Conservation (phyloP, 1,140 invertebrate genomes). For the Procambarus virginalis region DNA sequence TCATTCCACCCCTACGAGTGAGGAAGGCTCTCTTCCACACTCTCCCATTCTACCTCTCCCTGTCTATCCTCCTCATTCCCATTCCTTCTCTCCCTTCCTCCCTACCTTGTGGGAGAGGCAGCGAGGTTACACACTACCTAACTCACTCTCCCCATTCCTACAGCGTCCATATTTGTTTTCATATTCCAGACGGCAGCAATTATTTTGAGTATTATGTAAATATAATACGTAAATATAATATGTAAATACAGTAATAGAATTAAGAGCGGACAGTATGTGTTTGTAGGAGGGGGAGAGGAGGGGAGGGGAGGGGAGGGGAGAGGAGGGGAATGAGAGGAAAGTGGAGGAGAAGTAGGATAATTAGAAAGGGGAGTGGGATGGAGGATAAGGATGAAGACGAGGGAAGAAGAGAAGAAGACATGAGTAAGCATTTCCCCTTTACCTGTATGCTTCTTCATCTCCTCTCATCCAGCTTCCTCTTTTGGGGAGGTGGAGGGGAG, state of each 20-base stretch:
- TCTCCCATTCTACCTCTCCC: background rate
- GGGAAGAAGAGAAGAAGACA: too few relatives aligned
- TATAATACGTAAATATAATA: too few relatives aligned
- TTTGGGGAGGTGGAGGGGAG: too few relatives aligned
- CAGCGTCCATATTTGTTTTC: background rate
- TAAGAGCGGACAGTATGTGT: background rate
- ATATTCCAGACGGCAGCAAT: too few relatives aligned
- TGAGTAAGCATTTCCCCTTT: too few relatives aligned
- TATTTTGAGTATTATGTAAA: too few relatives aligned
- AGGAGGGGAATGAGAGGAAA: background rate
- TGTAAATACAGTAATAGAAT: background rate
- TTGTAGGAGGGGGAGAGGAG: background rate
- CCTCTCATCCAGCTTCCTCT: too few relatives aligned
- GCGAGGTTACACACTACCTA: background rate
- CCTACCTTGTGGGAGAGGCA: too few relatives aligned
- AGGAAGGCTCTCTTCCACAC: background rate
- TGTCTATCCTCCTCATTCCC: background rate
- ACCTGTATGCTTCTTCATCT: too few relatives aligned
- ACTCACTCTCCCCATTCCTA: constrained; percentile 9
- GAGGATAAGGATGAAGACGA: too few relatives aligned
- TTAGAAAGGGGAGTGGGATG: too few relatives aligned
- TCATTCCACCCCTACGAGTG: background rate
- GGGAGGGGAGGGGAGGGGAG: too few relatives aligned
- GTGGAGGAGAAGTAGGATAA: background rate
- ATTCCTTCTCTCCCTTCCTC: background rate